phyloP scores from a whole-genome alignment of 2,113 vertebrate genomes.

The Micromys minutus region DNA sequence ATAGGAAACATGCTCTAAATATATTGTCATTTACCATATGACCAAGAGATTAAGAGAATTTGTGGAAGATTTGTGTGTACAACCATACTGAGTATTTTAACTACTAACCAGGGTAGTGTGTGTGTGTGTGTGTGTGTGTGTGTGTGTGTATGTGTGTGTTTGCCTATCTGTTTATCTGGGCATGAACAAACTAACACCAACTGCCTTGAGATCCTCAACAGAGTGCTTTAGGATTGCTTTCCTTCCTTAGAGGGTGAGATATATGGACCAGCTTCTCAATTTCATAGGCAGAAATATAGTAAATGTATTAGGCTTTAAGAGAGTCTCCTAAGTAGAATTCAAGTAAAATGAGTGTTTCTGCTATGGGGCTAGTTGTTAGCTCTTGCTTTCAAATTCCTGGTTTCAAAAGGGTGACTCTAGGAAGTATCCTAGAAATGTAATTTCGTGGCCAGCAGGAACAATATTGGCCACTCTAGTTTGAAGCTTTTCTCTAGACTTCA shows the following conservation, averaged over 20 bases:
- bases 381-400: not conserved
- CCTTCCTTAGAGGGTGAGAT: not conserved
- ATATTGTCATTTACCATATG: not conserved
- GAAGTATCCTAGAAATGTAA: not conserved
- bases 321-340: not conserved
- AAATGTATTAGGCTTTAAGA: not conserved
- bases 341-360: not conserved
- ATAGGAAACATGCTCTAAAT: constrained; percentile 52
- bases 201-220: constrained; percentile 3
- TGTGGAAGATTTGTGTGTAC: constrained; percentile 13
- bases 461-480: not conserved
- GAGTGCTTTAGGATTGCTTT: not conserved
- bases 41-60: constrained; percentile 4
- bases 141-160: not conserved
- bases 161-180: not conserved
- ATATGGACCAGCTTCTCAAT: not conserved
- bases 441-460: not conserved
- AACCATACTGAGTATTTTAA: not conserved
- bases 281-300: constrained; percentile 45
- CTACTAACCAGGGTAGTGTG: constrained; percentile 2
- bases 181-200: not conserved
- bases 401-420: not conserved
- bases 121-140: not conserved
- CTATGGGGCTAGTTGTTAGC: not conserved
- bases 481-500: not conserved